phyloP scores from a whole-genome alignment of 2,113 vertebrate species.

The Dicerorhinus sumatrensis region DNA sequence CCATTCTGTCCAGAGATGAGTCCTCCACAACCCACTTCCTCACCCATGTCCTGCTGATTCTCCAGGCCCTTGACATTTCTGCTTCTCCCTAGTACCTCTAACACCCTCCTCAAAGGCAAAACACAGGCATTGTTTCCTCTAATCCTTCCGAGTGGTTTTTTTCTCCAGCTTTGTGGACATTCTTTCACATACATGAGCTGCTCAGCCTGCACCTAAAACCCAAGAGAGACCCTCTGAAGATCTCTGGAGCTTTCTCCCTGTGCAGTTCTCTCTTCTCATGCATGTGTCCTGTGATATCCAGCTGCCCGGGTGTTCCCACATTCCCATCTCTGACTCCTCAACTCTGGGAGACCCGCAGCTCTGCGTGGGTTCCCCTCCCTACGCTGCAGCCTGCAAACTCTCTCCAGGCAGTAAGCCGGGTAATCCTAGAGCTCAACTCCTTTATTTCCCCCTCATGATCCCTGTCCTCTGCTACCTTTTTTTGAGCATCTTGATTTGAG shows the following conservation, averaged over 20 bases:
- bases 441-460: neutral
- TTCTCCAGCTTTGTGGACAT: neutral
- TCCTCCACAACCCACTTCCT: neutral
- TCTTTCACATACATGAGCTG: neutral
- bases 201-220: neutral
- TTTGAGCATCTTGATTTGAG: too few relatives aligned
- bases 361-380: rapidly evolving
- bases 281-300: rapidly evolving
- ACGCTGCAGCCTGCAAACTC: neutral
- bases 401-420: neutral
- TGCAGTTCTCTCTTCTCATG: rapidly evolving
- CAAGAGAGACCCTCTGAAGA: too few relatives aligned
- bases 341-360: too few relatives aligned
- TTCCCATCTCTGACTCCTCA: neutral
- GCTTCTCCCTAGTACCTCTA: neutral
- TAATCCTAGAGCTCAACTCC: rapidly evolving
- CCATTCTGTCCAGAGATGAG: neutral
- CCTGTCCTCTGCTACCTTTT: neutral
- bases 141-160: neutral
- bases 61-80: neutral
- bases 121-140: neutral
- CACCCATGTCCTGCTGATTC: neutral
- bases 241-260: neutral
- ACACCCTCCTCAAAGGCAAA: neutral
- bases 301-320: too few relatives aligned